Evolutionary conservation across 2,888 invertebrate genomes (phyloP), one percentile per base, ranked within the genome.

Genomic region (Argynnis bischoffii): DNA sequence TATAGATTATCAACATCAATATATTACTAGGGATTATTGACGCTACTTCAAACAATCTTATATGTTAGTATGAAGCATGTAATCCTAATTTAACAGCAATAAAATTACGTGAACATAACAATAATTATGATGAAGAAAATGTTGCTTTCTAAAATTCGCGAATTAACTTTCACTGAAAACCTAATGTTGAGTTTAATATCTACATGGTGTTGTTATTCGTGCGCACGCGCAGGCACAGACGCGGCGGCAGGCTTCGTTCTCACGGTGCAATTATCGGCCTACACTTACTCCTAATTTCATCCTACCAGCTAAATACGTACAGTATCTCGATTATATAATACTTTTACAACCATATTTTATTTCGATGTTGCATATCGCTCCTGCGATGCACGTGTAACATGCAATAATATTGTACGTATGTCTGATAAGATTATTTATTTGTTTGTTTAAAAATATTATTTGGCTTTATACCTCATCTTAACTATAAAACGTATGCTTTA

Each of bases 181-280:
- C 48, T 54, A 46, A 54, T 65, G 54, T 63, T 67, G 55, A n/a
- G 16, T 18, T 18, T 51, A 61, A 21, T 26, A 59, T 26, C 21
- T 50, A 46, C 26, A 61, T 41, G 46, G 35, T 21, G 53, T 56
- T 61, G 47, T 50, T 69, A 74, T 74, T 70, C 72, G 69, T 74
- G 73, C 69, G 72, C 71, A 67, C 67, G 76, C 72, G 74, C 76
- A 69, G 69, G 72, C 74, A 75, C 75, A 74, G 59, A 26, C 53
- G 53, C 53, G 13, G 67, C 72, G 26, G 66, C 71, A 71, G 73
- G 70, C 67, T 75, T 71, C 78, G 80, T 90, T 91, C 91, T 85
- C 91, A 91, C 92, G 90, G 80, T 84, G 83, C 87, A 90, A 92
- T 92, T 91, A 91, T 90, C 86, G 83, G 81, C 85, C 85, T 85